Percentiles rank a stretch among this genome's conserved stretches.
These are phyloP conservation scores for Mythimna pallens DNA, from an alignment of 2,888 invertebrate genomes.

Conservation along the genomic window DNA sequence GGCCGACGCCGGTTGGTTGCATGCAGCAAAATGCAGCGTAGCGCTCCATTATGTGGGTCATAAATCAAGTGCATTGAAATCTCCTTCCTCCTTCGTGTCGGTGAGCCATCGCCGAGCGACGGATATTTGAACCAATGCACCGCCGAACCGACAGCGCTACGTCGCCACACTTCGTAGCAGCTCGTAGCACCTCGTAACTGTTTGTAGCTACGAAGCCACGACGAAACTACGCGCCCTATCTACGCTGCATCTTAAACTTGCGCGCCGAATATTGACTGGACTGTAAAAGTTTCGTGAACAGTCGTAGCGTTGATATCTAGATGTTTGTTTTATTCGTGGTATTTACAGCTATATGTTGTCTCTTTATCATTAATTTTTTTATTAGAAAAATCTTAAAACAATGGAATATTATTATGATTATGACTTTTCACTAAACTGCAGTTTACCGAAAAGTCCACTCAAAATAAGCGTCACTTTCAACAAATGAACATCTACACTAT, in stretches of 20 bases:
- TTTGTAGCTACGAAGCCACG: slow-evolving; percentile 43
- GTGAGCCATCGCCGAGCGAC: slow-evolving; percentile 83
- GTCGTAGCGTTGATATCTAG: slow-evolving; percentile 17
- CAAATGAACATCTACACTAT: slow-evolving; percentile 37
- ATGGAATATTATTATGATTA: background rate
- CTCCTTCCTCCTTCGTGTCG: slow-evolving; percentile 89
- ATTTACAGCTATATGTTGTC: background rate
- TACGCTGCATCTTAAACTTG: slow-evolving; percentile 56
- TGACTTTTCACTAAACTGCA: background rate
- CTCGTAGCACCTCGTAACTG: slow-evolving; percentile 46
- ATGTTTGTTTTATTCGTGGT: slow-evolving; percentile 10
- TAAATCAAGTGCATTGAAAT: slow-evolving; percentile 89
- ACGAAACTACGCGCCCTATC: slow-evolving; percentile 47
- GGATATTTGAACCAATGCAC: slow-evolving; percentile 84
- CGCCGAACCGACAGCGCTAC: slow-evolving; percentile 68
- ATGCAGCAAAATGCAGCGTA: slow-evolving; percentile 85
- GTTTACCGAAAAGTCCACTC: slow-evolving; percentile 5
- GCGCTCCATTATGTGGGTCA: slow-evolving; percentile 84
- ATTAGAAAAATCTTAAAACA: background rate
- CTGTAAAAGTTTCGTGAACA: slow-evolving; percentile 44
- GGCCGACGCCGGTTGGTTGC: slow-evolving; percentile 78
- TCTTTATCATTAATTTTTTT: background rate
- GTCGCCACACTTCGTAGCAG: slow-evolving; percentile 44
- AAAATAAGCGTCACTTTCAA: slow-evolving; percentile 30
- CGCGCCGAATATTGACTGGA: slow-evolving; percentile 48